phyloP scores from a whole-genome alignment of 2,888 invertebrate species.

The Hemaris fuciformis region DNA sequence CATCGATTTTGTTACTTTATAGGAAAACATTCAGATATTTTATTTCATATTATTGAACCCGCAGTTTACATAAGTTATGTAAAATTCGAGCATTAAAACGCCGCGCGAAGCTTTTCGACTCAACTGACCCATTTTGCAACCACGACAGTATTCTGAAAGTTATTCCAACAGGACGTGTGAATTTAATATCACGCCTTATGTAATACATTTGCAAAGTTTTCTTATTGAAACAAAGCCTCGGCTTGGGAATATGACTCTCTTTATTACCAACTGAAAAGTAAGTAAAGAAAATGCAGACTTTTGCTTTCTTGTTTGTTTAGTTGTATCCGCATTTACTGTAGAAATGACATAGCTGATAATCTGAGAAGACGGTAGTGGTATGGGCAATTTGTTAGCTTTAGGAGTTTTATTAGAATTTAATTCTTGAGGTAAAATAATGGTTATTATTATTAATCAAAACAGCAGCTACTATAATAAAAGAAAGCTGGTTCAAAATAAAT shows the following conservation, averaged over 20 bases:
- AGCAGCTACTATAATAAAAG: too few relatives aligned
- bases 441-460: too few relatives aligned
- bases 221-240: neutral
- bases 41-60: constrained; percentile 1
- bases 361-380: too few relatives aligned
- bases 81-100: constrained; percentile 48
- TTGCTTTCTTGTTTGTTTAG: too few relatives aligned
- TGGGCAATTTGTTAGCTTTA: too few relatives aligned
- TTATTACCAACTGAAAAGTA: too few relatives aligned
- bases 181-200: neutral
- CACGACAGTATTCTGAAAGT: neutral
- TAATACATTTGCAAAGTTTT: neutral
- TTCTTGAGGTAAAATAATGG: too few relatives aligned
- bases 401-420: too few relatives aligned
- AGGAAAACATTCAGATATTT: constrained; percentile 19
- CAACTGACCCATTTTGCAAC: constrained; percentile 41
- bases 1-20: neutral
- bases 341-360: too few relatives aligned
- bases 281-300: neutral
- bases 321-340: too few relatives aligned
- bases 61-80: constrained; percentile 33
- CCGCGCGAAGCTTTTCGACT: constrained; percentile 36
- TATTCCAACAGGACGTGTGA: neutral
- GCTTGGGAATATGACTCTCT: neutral
- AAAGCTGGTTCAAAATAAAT: too few relatives aligned